Percentiles rank a stretch among this genome's conserved stretches.
These are phyloP conservation scores for Pomatostomus ruficeps DNA, from an alignment of 2,113 vertebrate species.

Conservation along the genomic window DNA sequence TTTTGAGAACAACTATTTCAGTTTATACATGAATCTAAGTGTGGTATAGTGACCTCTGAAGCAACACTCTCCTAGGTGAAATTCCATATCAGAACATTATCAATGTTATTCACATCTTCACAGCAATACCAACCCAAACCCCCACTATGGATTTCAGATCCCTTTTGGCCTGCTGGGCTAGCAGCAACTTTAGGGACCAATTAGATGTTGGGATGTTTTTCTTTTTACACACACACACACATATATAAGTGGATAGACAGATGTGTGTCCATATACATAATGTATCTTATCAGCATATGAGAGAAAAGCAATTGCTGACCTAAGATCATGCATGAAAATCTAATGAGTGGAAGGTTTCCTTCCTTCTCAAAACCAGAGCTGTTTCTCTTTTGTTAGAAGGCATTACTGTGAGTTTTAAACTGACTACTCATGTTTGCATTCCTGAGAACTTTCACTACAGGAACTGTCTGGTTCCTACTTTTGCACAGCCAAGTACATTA, in stretches of 20 bases:
- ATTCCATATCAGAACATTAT: not conserved
- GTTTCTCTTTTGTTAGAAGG: not conserved
- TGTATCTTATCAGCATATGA: not conserved
- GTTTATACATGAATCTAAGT: not conserved
- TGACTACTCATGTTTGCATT: not conserved
- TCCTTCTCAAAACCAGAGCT: not conserved
- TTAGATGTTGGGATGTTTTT: rapidly evolving
- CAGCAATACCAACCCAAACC: not conserved
- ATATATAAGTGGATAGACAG: not conserved
- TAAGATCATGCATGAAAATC: not conserved
- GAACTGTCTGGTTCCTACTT: not conserved
- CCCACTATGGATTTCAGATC: not conserved
- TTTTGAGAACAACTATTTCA: not conserved
- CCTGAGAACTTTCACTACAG: not conserved
- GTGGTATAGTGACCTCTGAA: not conserved
- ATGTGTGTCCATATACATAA: not conserved
- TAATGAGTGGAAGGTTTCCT: not conserved
- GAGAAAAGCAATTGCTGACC: not conserved
- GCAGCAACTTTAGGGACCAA: not conserved
- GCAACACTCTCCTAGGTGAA: not conserved
- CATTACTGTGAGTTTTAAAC: not conserved
- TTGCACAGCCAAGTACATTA: not conserved
- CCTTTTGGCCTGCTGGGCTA: not conserved
- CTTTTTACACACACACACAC: not conserved
- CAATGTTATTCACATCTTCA: not conserved